Conservation (phyloP, 2,888 invertebrate genomes). For the Melikaiella ostensackeni region DNA sequence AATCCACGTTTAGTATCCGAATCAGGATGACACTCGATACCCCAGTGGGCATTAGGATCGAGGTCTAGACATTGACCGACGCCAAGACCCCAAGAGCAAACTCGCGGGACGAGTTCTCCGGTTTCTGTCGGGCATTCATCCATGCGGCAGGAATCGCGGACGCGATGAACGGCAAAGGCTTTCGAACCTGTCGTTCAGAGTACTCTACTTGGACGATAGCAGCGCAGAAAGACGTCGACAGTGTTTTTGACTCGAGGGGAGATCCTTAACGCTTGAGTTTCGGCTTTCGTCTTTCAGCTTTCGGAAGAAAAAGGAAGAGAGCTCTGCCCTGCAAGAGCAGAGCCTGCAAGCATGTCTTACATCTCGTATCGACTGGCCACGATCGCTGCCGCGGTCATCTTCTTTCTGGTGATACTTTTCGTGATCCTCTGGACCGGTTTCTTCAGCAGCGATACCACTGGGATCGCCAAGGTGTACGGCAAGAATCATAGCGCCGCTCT, state of each 20-base stretch:
- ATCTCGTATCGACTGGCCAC: slow-evolving; percentile 36
- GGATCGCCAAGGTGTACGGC: slow-evolving; percentile 2
- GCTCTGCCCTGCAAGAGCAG: slow-evolving; percentile 17
- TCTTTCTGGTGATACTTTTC: slow-evolving; percentile 37
- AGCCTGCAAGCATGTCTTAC: slow-evolving; percentile 38
- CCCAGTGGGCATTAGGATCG: slow-evolving; percentile 25
- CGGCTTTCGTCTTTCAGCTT: slow-evolving; percentile 2
- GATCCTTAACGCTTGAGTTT: slow-evolving; percentile 36
- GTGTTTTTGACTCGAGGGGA: slow-evolving; percentile 26
- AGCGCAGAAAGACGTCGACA: slow-evolving; percentile 22
- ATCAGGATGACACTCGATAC: slow-evolving; percentile 31
- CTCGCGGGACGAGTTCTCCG: slow-evolving; percentile 38
- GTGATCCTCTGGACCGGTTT: slow-evolving; percentile 36
- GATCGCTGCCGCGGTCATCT: slow-evolving; percentile 33
- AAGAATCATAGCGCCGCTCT: slow-evolving; percentile 31
- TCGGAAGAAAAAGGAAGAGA: slow-evolving; percentile 8
- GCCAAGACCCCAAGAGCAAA: slow-evolving; percentile 30
- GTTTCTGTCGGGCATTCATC: slow-evolving; percentile 39
- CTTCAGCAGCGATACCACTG: slow-evolving; percentile 21
- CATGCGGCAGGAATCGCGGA: slow-evolving; percentile 37
- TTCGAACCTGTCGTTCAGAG: slow-evolving; percentile 38
- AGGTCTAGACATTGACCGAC: slow-evolving; percentile 38
- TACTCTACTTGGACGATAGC: slow-evolving; percentile 25
- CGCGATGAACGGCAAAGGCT: slow-evolving; percentile 35
- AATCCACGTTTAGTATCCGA: neutral